Percentiles rank a stretch among this genome's conserved stretches.
Conservation (phyloP, 2,888 invertebrate species). For the Polyommatus iphigenia region DNA sequence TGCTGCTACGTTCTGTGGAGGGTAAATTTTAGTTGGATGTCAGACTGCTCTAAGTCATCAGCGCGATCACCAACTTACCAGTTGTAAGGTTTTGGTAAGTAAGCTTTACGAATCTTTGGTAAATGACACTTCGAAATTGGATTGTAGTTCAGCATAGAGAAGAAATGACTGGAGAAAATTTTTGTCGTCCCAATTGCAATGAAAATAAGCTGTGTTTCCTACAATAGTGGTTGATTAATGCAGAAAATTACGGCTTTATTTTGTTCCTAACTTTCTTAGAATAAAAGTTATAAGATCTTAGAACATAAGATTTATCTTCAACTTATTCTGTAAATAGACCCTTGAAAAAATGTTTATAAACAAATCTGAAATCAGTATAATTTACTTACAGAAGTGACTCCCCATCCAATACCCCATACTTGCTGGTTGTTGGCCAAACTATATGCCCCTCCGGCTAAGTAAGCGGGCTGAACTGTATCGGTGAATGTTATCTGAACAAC, state of each 20-base stretch:
- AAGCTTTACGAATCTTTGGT: no score
- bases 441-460: slow-evolving; percentile 53
- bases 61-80: no score
- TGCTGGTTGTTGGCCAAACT: slow-evolving; percentile 46
- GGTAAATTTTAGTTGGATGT: no score
- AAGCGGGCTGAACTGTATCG: slow-evolving; percentile 50
- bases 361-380: background rate
- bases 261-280: background rate
- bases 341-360: no score
- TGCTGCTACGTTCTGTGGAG: slow-evolving; percentile 37
- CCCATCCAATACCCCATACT: slow-evolving; percentile 65
- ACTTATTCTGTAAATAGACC: no score
- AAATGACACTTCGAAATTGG: no score
- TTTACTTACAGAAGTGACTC: slow-evolving; percentile 53
- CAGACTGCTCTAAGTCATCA: no score
- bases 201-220: background rate
- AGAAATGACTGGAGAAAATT: background rate
- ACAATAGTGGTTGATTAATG: background rate
- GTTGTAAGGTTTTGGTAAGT: no score
- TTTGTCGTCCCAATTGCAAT: background rate
- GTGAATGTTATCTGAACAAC: slow-evolving; percentile 46
- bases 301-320: no score
- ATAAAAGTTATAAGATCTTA: no score
- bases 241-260: no score
- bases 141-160: background rate